phyloP scores from a whole-genome alignment of 2,113 vertebrate species.

The Fregetta grallaria region DNA sequence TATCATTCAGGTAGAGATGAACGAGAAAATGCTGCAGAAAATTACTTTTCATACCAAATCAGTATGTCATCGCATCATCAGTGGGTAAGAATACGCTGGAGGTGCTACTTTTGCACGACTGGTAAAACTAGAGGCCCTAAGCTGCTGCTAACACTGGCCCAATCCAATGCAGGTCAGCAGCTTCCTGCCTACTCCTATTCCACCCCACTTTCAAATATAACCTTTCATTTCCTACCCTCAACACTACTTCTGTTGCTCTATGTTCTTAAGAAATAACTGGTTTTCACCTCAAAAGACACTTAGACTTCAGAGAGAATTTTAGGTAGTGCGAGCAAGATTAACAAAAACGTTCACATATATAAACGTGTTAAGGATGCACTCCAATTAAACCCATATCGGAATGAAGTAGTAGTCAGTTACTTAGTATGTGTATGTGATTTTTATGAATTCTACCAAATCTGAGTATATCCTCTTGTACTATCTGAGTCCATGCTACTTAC shows the following conservation, averaged over 20 bases:
- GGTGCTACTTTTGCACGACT: not conserved
- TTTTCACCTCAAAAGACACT: not conserved
- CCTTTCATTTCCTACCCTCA: not conserved
- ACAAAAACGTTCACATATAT: not conserved
- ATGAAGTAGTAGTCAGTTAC: not conserved
- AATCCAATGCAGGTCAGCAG: fast-evolving
- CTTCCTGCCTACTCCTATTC: not conserved
- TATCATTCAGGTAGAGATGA: not conserved
- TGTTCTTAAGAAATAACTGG: not conserved
- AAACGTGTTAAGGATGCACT: not conserved
- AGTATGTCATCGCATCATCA: not conserved
- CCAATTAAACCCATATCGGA: not conserved
- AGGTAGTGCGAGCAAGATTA: not conserved
- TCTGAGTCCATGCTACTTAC: not conserved
- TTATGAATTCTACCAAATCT: not conserved
- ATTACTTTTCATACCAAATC: not conserved
- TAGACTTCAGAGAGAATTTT: not conserved
- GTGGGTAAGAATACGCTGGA: not conserved
- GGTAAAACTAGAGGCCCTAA: not conserved
- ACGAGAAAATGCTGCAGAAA: not conserved
- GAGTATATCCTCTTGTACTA: not conserved
- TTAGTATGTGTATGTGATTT: not conserved
- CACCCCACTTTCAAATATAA: not conserved
- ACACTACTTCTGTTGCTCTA: not conserved
- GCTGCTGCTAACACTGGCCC: not conserved